Percentiles rank a stretch among this genome's conserved stretches.
phyloP scores from a whole-genome alignment of 2,113 vertebrate genomes.

The Chaenocephalus aceratus region DNA sequence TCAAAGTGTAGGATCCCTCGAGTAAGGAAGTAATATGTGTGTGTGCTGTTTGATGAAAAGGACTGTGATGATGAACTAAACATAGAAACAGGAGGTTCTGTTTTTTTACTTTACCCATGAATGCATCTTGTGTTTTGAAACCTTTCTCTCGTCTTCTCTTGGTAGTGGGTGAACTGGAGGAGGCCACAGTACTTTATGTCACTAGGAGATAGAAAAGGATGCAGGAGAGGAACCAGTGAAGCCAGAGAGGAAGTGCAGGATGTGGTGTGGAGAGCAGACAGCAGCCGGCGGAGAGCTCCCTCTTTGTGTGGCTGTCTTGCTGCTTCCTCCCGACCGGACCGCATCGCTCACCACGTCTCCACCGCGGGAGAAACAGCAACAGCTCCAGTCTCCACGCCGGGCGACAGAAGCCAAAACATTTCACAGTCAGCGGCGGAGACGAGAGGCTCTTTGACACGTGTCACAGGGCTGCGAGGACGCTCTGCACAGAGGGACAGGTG shows the following conservation, averaged over 20 bases:
- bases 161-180: neutral
- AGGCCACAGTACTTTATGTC: slow-evolving; percentile 8
- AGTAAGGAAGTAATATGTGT: too few species aligned
- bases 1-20: too few species aligned
- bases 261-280: slow-evolving; percentile 71
- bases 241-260: slow-evolving; percentile 65
- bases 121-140: too few species aligned
- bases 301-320: slow-evolving; percentile 66
- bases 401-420: slow-evolving; percentile 28
- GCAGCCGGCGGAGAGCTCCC: slow-evolving; percentile 45
- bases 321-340: slow-evolving; percentile 67
- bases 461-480: neutral
- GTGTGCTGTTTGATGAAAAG: too few species aligned
- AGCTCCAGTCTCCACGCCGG: slow-evolving; percentile 31
- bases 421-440: slow-evolving; percentile 15
- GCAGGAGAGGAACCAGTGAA: slow-evolving; percentile 36
- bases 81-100: too few species aligned
- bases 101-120: too few species aligned
- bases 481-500: neutral
- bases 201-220: slow-evolving; percentile 23
- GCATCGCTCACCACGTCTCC: slow-evolving; percentile 63
- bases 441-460: slow-evolving; percentile 11
- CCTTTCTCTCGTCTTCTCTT: too few species aligned
- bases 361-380: slow-evolving; percentile 59
- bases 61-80: too few species aligned